Conservation (phyloP, 2,888 invertebrate species). For the Pherbina coryleti region DNA sequence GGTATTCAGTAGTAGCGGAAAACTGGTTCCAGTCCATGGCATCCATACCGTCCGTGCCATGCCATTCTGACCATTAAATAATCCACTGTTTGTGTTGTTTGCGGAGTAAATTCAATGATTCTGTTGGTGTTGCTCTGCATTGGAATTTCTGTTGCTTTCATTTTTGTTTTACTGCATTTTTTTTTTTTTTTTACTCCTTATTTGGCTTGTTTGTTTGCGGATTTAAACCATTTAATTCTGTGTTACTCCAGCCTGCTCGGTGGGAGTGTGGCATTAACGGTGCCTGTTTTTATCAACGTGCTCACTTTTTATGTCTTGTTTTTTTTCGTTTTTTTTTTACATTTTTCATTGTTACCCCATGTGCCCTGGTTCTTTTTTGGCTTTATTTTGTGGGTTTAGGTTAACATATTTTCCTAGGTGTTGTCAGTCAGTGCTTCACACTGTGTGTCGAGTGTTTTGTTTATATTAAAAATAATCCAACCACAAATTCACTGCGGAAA, state of each 20-base stretch:
- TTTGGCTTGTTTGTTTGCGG: background rate
- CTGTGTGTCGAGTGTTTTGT: background rate
- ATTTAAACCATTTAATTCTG: background rate
- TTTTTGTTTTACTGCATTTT: slow-evolving; percentile 17
- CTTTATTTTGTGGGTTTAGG: background rate
- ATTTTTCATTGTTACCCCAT: no score
- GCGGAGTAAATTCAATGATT: slow-evolving; percentile 61
- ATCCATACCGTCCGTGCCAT: background rate
- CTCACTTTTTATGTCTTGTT: no score
- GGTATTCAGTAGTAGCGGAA: background rate
- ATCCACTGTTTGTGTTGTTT: slow-evolving; percentile 41
- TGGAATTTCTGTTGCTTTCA: slow-evolving; percentile 5
- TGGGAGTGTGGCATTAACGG: background rate
- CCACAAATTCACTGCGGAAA: slow-evolving; percentile 1
- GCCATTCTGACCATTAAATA: slow-evolving; percentile 48
- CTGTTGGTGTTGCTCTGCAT: slow-evolving; percentile 2
- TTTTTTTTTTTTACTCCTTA: background rate
- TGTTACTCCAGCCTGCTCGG: background rate
- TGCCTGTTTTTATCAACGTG: no score
- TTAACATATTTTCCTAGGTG: background rate
- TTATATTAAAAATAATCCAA: background rate
- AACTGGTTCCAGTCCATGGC: background rate
- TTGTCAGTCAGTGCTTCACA: background rate
- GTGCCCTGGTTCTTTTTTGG: background rate
- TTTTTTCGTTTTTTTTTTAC: no score